Base-by-base conservation (phyloP, 2,888 invertebrate genomes). In the Brenthis hecate region DNA sequence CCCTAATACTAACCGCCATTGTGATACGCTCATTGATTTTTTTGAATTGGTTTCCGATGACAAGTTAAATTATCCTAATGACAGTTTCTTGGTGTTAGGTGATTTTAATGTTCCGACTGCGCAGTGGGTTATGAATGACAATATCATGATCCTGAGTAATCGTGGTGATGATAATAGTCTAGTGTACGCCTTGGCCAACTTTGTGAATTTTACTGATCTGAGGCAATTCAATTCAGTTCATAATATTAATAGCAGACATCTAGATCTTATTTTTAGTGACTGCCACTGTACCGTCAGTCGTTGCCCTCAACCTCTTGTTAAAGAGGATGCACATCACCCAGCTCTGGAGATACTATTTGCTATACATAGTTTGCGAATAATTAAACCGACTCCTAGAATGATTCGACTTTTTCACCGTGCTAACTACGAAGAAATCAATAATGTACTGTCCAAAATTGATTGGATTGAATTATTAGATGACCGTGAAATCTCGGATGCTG, bases 31-130 rank as follows among this genome's bases (percentile, higher is more conserved):
- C 6, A 14, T 11, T 36, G 61, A 61, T n/a, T 53, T 47, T 28
- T 61, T 61, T 32, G 61, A 62, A 36, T 6, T 32, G 13, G 28
- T 62, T 36, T 53, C 62, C 2, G 16, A 53, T 62, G 62, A 53
- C 3, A 16, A 6, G 11, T 14, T 62, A 19, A 13, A 8, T 19
- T 16, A 62, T n/a, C 53, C 62, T 36, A 32, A 62, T 43, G 62
- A 62, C 32, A 53, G 5, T 62, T 62, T 36, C 32, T 51, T 62
- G 3, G 19, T 62, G 13, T 3, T 62, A 4, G 62, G 62, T 28
- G 62, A 62, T 19, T 62, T 62, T 53, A 62, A 53, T 50, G 16
- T 62, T 16, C 5, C 62, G 1, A 43, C 3, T 23, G 53, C 36
- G 3, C 6, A 14, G 13, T 62, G 62, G 62, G 13, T 28, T 36